A percentile compares a stretch with the other conserved stretches of the same genome.
Conservation (phyloP, 2,113 vertebrate genomes). For the Oryzias javanicus region DNA sequence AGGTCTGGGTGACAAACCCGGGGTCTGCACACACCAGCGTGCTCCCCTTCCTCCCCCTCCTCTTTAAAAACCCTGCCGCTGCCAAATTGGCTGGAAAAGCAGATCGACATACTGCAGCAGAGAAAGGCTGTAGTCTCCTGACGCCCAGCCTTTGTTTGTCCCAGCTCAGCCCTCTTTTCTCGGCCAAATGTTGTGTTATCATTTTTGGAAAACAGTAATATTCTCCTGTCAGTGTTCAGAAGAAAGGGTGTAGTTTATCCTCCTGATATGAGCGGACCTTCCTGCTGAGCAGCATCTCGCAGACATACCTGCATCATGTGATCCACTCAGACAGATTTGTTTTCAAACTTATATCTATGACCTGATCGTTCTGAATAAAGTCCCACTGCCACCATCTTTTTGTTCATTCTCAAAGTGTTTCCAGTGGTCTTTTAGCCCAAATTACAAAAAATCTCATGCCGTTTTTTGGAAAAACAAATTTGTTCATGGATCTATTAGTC, state of each 20-base stretch:
- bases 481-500: no score
- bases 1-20: slow-evolving; percentile 50
- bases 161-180: slow-evolving; percentile 21
- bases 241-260: background rate
- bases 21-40: slow-evolving; percentile 28
- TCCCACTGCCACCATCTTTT: no score
- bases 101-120: slow-evolving; percentile 39
- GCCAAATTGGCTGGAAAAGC: slow-evolving; percentile 58
- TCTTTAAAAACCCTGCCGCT: slow-evolving; percentile 3
- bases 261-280: no score
- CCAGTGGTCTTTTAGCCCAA: no score
- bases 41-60: background rate
- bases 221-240: background rate
- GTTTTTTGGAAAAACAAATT: no score
- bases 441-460: no score
- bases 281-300: no score
- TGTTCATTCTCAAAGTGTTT: no score
- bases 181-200: slow-evolving; percentile 42
- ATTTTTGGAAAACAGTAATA: slow-evolving; percentile 12
- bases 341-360: no score
- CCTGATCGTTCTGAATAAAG: no score
- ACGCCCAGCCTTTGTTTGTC: slow-evolving; percentile 17
- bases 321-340: no score
- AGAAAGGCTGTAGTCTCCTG: slow-evolving; percentile 32
- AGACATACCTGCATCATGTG: no score